Base-by-base conservation (phyloP, 2,888 invertebrate species). In the Epistrophella euchroma region DNA sequence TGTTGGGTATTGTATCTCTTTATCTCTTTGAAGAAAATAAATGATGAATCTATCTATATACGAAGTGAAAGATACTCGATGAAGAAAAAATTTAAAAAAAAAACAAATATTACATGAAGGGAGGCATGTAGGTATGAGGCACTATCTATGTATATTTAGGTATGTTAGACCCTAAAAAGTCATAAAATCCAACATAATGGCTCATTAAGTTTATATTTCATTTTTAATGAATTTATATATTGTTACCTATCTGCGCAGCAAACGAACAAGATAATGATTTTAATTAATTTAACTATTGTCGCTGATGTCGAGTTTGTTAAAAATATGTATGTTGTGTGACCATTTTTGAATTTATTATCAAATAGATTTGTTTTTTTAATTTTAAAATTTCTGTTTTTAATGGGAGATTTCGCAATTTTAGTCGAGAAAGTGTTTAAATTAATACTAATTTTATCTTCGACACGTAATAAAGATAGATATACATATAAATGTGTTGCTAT, bases 101-200 rank as follows among this genome's bases (percentile, higher is more conserved):
- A 25, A 15, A 2, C 0, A 60, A 40, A 22, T 47, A 35, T 11
- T 37, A 40, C 28, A n/a, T 52, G 3, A 7, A 19, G 52, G 9
- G 25, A 25, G 52, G 25, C 37, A 64, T 32, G 28, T 37, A 25
- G 45, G 50, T 25, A 80, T 52, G 64, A 25, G 17, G 11, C 45
- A 45, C 19, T 47, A 10, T 45, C 10, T 19, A 47, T 66, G 32
- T 50, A 17, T 35, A n/a, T n/a, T n/a, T n/a, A n/a, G n/a, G 2
- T 45, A 9, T 17, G 0, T 45, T n/a, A 22, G 22, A 74, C 45
- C 25, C 62, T 52, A 15, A 56, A 64, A 47, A 32, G 73, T 58
- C 77, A 80, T 77, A 86, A 86, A 86, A 78, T 45, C 68, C 62
- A 77, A 78, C 74, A 86, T 82, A 86, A 86, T 82, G 82, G 52